Evolutionary conservation across 2,797 vertebrate genomes (phyloP).

Genomic region (Spinus pinus): DNA sequence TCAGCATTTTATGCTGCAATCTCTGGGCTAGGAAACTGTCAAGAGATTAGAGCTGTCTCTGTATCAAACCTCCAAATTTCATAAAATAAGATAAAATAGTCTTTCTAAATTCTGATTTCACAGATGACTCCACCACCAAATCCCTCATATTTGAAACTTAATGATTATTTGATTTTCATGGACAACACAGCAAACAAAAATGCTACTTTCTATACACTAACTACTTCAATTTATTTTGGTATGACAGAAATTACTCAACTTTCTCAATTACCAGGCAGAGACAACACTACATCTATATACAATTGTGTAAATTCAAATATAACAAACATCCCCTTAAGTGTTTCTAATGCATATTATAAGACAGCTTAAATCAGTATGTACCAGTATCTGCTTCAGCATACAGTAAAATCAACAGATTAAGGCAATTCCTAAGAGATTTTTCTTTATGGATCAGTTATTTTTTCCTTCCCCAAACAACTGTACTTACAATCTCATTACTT

Average conservation of each 20-base stretch:
- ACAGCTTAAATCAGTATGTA: background rate
- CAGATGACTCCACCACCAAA: background rate
- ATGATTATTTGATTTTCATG: background rate
- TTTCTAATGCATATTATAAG: background rate
- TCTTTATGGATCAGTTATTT: background rate
- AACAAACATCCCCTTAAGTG: background rate
- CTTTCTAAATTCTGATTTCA: background rate
- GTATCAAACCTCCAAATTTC: background rate
- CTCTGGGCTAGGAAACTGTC: background rate
- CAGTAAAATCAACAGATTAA: background rate
- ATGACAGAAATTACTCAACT: background rate
- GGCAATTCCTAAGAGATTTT: background rate
- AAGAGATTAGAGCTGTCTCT: background rate
- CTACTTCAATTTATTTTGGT: background rate
- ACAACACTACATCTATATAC: background rate
- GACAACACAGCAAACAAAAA: background rate
- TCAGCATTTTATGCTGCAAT: background rate
- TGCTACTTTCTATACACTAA: background rate
- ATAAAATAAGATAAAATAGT: background rate
- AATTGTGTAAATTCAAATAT: background rate
- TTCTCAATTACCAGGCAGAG: background rate
- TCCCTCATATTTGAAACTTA: background rate
- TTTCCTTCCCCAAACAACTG: background rate
- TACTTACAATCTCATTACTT: background rate
- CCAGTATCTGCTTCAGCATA: background rate